Percentiles rank a stretch among this genome's conserved stretches.
Conservation (phyloP, 2,113 vertebrate species). For the Vicugna pacos region DNA sequence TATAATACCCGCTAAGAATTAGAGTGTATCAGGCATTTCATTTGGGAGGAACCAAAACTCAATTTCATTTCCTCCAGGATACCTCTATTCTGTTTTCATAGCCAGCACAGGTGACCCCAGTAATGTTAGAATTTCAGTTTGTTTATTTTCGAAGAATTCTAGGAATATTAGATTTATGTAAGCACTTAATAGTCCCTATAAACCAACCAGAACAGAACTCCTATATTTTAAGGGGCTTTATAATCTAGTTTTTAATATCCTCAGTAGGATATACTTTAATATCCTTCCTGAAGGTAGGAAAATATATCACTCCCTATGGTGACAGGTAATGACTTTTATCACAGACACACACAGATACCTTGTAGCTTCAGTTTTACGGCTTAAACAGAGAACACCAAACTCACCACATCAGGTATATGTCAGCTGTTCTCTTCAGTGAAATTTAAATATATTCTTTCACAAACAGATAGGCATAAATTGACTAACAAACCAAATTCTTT, state of each 20-base stretch:
- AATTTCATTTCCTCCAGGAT: not conserved
- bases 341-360: not conserved
- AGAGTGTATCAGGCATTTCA: not conserved
- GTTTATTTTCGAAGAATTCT: slow-evolving; percentile 32
- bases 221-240: not conserved
- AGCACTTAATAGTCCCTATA: not conserved
- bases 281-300: not conserved
- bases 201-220: not conserved
- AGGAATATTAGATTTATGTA: not conserved
- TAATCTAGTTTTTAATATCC: not conserved
- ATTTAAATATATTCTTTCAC: not conserved
- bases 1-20: not conserved
- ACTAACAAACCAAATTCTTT: not conserved
- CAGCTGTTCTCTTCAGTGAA: not conserved
- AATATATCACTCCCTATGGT: not conserved
- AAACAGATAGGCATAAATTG: not conserved
- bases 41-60: not conserved
- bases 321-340: not conserved
- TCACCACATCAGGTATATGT: not conserved
- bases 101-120: not conserved
- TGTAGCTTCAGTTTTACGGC: not conserved
- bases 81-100: not conserved
- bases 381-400: not conserved
- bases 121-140: not conserved
- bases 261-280: not conserved